phyloP scores from a whole-genome alignment of 2,888 invertebrate genomes.

The Peribatodes rhomboidaria region DNA sequence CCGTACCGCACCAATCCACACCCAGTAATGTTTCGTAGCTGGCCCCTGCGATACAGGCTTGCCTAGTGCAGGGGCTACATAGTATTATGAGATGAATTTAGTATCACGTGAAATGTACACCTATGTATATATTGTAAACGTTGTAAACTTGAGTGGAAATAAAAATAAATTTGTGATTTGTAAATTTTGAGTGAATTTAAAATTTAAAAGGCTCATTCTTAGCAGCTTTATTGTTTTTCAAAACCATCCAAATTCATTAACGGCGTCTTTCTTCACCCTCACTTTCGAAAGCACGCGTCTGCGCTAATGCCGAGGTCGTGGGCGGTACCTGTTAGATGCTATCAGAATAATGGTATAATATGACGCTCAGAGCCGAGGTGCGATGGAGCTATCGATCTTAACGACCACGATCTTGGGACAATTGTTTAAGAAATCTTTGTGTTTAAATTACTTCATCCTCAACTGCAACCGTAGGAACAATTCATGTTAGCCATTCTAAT shows the following conservation, averaged over 20 bases:
- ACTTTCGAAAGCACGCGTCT: constrained; percentile 51
- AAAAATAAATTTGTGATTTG: not conserved
- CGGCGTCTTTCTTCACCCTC: constrained; percentile 29
- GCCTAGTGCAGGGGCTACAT: too few relatives aligned
- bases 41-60: too few relatives aligned
- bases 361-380: constrained; percentile 61
- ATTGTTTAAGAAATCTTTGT: constrained; percentile 23
- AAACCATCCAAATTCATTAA: constrained; percentile 17
- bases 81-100: too few relatives aligned
- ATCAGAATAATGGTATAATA: constrained; percentile 69
- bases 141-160: too few relatives aligned
- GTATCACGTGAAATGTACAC: too few relatives aligned
- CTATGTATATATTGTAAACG: too few relatives aligned
- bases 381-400: constrained; percentile 59
- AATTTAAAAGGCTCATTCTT: not conserved
- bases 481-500: too few relatives aligned
- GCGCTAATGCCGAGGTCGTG: constrained; percentile 54
- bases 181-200: not conserved
- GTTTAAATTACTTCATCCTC: constrained; percentile 23
- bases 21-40: too few relatives aligned
- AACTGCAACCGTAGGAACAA: too few relatives aligned
- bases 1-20: too few relatives aligned
- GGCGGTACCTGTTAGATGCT: constrained; percentile 64
- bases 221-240: not conserved
- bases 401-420: constrained; percentile 44